Conservation (phyloP, 2,888 invertebrate species). For the Drosophila mayaguana region DNA sequence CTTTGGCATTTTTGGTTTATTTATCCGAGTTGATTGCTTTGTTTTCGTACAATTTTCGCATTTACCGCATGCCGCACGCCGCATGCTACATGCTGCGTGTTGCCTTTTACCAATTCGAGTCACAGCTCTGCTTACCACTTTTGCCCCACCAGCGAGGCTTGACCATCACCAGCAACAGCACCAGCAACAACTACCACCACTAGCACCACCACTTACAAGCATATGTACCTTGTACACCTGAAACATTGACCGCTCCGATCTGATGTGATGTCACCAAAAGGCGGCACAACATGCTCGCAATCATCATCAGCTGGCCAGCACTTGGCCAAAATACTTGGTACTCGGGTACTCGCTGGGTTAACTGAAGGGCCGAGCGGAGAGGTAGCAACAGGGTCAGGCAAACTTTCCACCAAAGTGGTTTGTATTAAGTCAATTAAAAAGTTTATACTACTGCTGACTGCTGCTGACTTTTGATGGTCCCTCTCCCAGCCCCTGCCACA, state of each 20-base stretch:
- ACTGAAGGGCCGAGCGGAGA: background rate
- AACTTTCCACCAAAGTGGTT: constrained; percentile 79
- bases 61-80: constrained; percentile 23
- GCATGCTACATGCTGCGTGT: constrained; percentile 39
- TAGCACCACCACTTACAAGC: constrained; percentile 10
- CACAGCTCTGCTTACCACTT: constrained; percentile 63
- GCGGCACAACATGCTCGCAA: constrained; percentile 71
- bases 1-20: constrained; percentile 78
- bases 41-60: constrained; percentile 72
- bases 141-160: constrained; percentile 13
- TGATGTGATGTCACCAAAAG: constrained; percentile 24
- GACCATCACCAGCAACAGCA: constrained; percentile 4
- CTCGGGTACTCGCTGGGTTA: background rate
- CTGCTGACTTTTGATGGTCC: constrained; percentile 71
- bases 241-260: constrained; percentile 9
- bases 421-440: constrained; percentile 81
- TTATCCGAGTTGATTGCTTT: constrained; percentile 80
- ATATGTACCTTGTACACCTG: constrained; percentile 9
- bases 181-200: constrained; percentile 9
- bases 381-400: constrained; percentile 75
- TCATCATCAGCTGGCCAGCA: constrained; percentile 61
- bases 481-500: constrained; percentile 1
- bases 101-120: constrained; percentile 63
- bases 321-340: constrained; percentile 8
- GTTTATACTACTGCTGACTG: constrained; percentile 76